Evolutionary conservation across 2,888 invertebrate genomes (phyloP).

Genomic region (Troglohyphantes excavatus): DNA sequence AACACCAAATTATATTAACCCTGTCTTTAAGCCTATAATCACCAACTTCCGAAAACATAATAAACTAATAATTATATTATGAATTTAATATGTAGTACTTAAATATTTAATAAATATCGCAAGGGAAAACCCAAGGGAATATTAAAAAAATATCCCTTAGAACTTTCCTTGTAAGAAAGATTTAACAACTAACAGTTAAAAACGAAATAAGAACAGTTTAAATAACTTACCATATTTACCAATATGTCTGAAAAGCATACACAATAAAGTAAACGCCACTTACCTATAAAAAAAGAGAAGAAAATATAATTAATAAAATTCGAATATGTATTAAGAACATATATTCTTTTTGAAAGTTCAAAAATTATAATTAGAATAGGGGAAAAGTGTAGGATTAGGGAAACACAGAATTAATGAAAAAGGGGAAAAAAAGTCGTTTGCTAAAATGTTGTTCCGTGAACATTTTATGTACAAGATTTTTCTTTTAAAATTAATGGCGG

Average conservation of each 20-base stretch:
- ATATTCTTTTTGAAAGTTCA: neutral
- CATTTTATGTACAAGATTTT: neutral
- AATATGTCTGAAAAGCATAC: too few relatives aligned
- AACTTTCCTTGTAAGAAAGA: neutral
- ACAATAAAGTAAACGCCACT: neutral
- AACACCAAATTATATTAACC: too few relatives aligned
- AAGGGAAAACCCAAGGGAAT: too few relatives aligned
- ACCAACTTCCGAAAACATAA: too few relatives aligned
- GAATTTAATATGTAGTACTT: too few relatives aligned
- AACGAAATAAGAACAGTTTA: neutral
- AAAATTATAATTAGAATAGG: neutral
- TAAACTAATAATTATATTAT: too few relatives aligned
- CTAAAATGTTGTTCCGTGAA: constrained; percentile 1
- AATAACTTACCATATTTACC: neutral
- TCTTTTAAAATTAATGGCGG: neutral
- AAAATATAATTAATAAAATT: neutral
- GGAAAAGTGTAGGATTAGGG: neutral
- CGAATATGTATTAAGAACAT: neutral
- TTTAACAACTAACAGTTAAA: neutral
- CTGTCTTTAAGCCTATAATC: too few relatives aligned
- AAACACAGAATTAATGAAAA: too few relatives aligned
- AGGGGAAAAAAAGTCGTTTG: neutral
- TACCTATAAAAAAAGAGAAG: neutral
- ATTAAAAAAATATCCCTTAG: too few relatives aligned
- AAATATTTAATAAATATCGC: too few relatives aligned